Evolutionary conservation across 35 echinoderm and acorn worm genomes (phyloP).

Genomic region (Heliocidaris erythrogramma): DNA sequence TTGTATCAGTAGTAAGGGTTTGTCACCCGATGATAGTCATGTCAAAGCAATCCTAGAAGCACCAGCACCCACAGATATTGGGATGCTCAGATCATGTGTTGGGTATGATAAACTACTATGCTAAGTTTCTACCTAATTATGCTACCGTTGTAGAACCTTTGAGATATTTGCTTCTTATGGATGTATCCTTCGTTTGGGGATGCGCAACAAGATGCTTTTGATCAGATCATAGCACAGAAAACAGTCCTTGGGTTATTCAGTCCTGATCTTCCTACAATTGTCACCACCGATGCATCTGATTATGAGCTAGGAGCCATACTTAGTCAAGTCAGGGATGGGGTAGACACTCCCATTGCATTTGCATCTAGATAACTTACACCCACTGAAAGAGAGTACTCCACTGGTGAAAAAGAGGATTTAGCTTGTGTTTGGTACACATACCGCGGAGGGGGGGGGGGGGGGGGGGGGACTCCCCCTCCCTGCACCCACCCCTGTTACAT

Average conservation of each 20-base stretch:
- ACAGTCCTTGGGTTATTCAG: conserved; percentile 46
- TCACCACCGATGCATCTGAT: conserved; percentile 58
- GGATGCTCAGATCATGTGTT: conserved; percentile 43
- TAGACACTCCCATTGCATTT: conserved; percentile 64
- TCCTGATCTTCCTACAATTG: conserved; percentile 46
- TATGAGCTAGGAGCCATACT: no score
- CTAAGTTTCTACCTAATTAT: conserved; percentile 68
- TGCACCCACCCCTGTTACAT: no score
- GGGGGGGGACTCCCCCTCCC: no score
- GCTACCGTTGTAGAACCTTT: conserved; percentile 67
- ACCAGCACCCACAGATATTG: conserved; percentile 44
- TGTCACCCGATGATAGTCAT: no score
- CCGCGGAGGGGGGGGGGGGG: no score
- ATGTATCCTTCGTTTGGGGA: conserved; percentile 15
- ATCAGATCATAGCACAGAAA: conserved; percentile 43
- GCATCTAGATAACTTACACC: conserved; percentile 65
- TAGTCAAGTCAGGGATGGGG: conserved; percentile 61
- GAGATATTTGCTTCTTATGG: conserved; percentile 48
- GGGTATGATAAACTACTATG: conserved; percentile 64
- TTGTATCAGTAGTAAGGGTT: no score
- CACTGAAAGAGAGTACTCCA: conserved; percentile 60
- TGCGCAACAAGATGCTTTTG: conserved; percentile 33
- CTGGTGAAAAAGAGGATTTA: conserved; percentile 57
- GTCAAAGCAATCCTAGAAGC: no score
- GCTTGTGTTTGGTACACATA: conserved; percentile 73